Base-by-base conservation (phyloP, 2,888 invertebrate genomes). In the Parnassius smintheus region DNA sequence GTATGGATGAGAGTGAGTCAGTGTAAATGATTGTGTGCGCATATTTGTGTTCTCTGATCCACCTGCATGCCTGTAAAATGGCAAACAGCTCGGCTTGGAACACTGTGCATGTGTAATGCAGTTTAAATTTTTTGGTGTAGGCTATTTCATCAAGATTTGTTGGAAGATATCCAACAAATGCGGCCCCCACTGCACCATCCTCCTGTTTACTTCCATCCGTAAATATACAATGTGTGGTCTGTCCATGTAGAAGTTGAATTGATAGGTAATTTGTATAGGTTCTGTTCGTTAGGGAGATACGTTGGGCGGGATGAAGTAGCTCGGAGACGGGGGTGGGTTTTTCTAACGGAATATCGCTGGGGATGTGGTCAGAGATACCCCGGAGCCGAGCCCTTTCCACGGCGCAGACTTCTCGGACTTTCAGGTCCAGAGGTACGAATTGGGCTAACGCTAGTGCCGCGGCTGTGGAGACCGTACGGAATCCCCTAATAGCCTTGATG, bases 1-100 rank as follows among this genome's bases (percentile, higher is more conserved):
- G 18, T 1, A 59, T 2, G 2, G 49, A 35, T 1, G 63, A 63
- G 0, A 56, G 41, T 1, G 59, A 59, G 25, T 64, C 64, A 1
- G 51, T 56, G 7, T 56, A 42, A 8, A 64, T 52, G 41, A 18
- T 48, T 22, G 53, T 35, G 54, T 18, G 18, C 18, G 1, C 18
- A 18, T 18, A 18, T 18, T 18, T 18, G 18, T 18, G 18, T 18
- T 18, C 60, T 60, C 0, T 9, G 1, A 44, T 53, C 57, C 11
- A 53, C 51, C 1, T 57, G 18, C 10, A 45, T n/a, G n/a, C n/a
- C n/a, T n/a, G n/a, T n/a, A n/a, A n/a, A n/a, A n/a, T n/a, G n/a
- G n/a, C n/a, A n/a, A n/a, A 9, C 3, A 55, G 22, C 25, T 64
- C 61, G 1, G 64, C 64, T 18, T 64, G 64, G 44, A 41, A 60